Evolutionary conservation across 2,113 vertebrate species (phyloP).

Genomic region (Syngnathus floridae): DNA sequence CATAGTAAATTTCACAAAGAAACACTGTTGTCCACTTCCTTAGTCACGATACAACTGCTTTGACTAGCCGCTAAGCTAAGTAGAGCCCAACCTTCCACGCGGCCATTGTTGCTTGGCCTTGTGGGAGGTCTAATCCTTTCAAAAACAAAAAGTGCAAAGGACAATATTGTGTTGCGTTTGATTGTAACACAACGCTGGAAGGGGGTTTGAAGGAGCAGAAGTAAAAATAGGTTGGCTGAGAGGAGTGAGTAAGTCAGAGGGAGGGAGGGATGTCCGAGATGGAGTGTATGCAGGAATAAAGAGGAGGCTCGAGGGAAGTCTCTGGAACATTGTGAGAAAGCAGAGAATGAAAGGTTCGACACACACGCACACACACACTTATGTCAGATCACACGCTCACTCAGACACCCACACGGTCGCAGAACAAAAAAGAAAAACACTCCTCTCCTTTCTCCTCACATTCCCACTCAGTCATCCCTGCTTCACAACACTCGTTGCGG

Average conservation of each 20-base stretch:
- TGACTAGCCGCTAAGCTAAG: not conserved
- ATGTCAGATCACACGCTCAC: constrained; percentile 45
- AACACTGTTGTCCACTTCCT: too few relatives aligned
- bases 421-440: constrained; percentile 43
- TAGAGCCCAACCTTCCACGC: not conserved
- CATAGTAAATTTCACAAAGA: too few relatives aligned
- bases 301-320: constrained; percentile 34
- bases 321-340: constrained; percentile 34
- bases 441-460: constrained; percentile 51
- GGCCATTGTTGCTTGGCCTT: not conserved
- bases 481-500: constrained; percentile 69
- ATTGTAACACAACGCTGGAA: not conserved
- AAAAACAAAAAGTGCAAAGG: not conserved
- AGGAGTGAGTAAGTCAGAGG: constrained; percentile 19
- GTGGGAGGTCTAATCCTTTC: not conserved
- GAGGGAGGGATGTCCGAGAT: constrained; percentile 7
- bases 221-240: constrained; percentile 11
- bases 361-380: constrained; percentile 15
- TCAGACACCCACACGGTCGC: constrained; percentile 50
- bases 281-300: constrained; percentile 30
- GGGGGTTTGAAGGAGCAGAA: constrained; percentile 9
- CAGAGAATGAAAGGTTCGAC: constrained; percentile 26
- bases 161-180: constrained; percentile 3
- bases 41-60: not conserved
- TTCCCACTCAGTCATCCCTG: constrained; percentile 66